Conservation (phyloP, 2,888 invertebrate species). For the Noctua fimbriata region DNA sequence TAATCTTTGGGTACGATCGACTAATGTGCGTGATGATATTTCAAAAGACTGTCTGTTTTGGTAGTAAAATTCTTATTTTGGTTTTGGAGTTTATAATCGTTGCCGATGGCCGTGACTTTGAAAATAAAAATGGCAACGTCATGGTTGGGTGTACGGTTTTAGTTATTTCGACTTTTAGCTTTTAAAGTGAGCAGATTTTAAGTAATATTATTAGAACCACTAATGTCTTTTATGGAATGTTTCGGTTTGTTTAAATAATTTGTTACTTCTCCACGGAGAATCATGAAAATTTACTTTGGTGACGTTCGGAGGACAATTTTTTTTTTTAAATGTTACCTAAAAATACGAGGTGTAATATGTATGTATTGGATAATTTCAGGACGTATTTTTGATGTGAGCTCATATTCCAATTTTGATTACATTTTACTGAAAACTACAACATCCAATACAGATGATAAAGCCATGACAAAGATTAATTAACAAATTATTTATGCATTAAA, state of each 20-base stretch:
- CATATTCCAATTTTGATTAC: background rate
- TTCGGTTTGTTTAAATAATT: background rate
- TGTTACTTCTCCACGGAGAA: background rate
- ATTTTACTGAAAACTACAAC: background rate
- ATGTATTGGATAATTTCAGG: too few species aligned
- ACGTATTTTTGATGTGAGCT: background rate
- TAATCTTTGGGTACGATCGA: constrained; percentile 65
- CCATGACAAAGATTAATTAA: background rate
- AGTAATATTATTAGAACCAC: background rate
- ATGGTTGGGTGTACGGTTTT: constrained; percentile 24
- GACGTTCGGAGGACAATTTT: background rate
- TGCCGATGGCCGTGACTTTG: constrained; percentile 56
- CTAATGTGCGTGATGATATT: constrained; percentile 71
- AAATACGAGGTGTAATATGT: background rate
- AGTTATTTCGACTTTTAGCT: constrained; percentile 11
- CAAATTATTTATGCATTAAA: background rate
- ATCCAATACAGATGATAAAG: background rate
- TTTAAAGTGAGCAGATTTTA: constrained; percentile 15
- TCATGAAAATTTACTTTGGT: background rate
- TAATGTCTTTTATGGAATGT: background rate
- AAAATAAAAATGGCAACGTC: constrained; percentile 51
- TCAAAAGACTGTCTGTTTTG: constrained; percentile 55
- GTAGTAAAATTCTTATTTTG: constrained; percentile 47
- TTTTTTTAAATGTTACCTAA: background rate
- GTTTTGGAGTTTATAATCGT: constrained; percentile 27